Base-by-base conservation (phyloP, 2,888 invertebrate species). In the Dysmachus trigonus region DNA sequence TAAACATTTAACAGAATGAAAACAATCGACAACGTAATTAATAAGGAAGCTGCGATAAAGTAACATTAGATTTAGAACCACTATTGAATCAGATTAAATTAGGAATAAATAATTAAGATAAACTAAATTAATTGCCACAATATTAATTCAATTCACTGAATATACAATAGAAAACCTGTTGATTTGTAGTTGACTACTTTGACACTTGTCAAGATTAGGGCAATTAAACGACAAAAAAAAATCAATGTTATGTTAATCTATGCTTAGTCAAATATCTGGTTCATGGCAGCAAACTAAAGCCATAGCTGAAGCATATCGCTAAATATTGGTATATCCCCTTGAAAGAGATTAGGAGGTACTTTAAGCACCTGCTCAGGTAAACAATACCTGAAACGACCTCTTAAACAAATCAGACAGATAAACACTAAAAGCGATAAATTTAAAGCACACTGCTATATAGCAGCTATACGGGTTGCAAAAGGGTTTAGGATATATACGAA, bases 381-480 rank as follows among this genome's bases (percentile, higher is more conserved):
- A 83, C 83, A 83, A 83, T 33, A 31, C 18, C 38, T 41, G 38
- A 72, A n/a, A 72, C 33, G 38, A 35, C 31, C 31, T 15, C 79
- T 79, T 79, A 51, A 79, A 79, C 79, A 81, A 81, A 81, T 38
- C 71, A 71, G 41, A 72, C 27, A 62, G 38, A 82, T 82, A 83
- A 62, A 72, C 72, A 41, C 38, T 72, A n/a, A 72, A 83, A 38
- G 83, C 72, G 72, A 83, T 83, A 83, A 72, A 83, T 83, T 72
- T 41, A 71, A 83, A 27, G 38, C 41, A 35, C 72, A 51, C 35
- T 72, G 30, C 31, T 71, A 77, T 73, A n/a, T n/a, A n/a, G n/a
- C n/a, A 77, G 35, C 35, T 85, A n/a, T n/a, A 62, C 74, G 13
- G 38, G 15, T 82, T 71, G 30, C 33, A 15, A n/a, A 81, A 77